Evolutionary conservation across 2,113 vertebrate species (phyloP).

Genomic region (Actenoides lindsayi): DNA sequence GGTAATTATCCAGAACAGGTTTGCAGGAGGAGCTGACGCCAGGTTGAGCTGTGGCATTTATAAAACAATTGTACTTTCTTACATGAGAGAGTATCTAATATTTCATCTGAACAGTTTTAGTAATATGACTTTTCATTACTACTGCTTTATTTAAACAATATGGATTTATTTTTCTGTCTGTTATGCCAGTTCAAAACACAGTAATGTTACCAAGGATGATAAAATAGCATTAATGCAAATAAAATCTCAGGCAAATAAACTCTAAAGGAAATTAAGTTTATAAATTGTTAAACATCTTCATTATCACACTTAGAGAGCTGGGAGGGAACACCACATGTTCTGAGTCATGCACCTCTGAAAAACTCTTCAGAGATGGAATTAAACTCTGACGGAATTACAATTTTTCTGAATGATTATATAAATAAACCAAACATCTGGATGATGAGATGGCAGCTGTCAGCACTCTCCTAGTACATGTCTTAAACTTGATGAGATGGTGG

Average conservation of each 20-base stretch:
- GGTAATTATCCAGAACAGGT: conserved; percentile 26
- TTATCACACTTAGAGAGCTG: not conserved
- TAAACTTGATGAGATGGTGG: not conserved
- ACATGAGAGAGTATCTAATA: not conserved
- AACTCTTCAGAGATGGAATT: not conserved
- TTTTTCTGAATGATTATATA: not conserved
- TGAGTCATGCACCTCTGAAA: not conserved
- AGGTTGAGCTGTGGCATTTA: not conserved
- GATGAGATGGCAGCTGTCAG: not conserved
- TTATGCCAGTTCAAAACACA: not conserved
- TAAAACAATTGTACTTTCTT: not conserved
- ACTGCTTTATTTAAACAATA: not conserved
- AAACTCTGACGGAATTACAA: not conserved
- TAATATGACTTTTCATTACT: not conserved
- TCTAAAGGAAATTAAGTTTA: not conserved
- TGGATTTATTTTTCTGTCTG: not conserved
- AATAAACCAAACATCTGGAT: not conserved
- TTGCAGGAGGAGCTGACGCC: not conserved
- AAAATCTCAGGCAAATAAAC: not conserved
- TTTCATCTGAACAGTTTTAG: not conserved
- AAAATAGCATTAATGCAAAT: not conserved
- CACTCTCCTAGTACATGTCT: not conserved
- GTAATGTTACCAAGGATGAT: not conserved
- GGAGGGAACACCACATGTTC: not conserved
- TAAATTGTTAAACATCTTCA: not conserved